Evolutionary conservation across 2,113 vertebrate genomes (phyloP), one percentile per base, ranked within the genome.

Genomic region (Eptesicus fuscus): DNA sequence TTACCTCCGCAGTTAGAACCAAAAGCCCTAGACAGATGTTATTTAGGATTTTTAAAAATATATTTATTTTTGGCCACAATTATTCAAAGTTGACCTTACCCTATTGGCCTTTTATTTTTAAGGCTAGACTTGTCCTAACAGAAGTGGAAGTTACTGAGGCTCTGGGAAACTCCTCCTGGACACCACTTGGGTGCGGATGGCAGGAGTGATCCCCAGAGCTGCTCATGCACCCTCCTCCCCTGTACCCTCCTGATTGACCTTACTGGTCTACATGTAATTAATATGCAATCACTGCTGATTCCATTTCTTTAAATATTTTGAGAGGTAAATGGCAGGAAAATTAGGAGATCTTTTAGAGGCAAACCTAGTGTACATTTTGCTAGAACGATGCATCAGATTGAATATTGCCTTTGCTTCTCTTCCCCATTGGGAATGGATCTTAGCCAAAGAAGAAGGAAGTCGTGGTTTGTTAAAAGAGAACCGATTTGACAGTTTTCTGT

Each of bases 11-110:
- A 44, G 17, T 67, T 89, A 79, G 67, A 89, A 82, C 20, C 59
- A 37, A 80, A 91, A 88, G 51, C 30, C 69, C 56, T 47, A 35
- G 20, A 35, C 10, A 42, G 76, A 93, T 73, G 74, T 87, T 70
- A 87, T 84, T 93, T 93, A 83, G 37, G 8, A 30, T 37, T 70
- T 92, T 79, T 42, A 47, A 40, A 85, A 23, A 59, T 11, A 69
- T 7, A 42, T 95, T 83, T 79, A 94, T 95, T 96, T 95, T 88
- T 83, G 87, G 28, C 73, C 79, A 63, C 23, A 82, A 0, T 77
- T 82, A 90, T 90, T 88, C 59, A 71, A 88, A 95, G 83, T 83
- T 88, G 47, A 78, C n/a, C 0, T 93, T 40, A 88, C 40, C 61
- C 82, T 82, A 10, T 78, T 70, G 70, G 93, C 65, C 28, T 80